These are phyloP conservation scores for Dynastes hyllus DNA, from an alignment of 2,888 invertebrate species.

Conservation along the genomic window DNA sequence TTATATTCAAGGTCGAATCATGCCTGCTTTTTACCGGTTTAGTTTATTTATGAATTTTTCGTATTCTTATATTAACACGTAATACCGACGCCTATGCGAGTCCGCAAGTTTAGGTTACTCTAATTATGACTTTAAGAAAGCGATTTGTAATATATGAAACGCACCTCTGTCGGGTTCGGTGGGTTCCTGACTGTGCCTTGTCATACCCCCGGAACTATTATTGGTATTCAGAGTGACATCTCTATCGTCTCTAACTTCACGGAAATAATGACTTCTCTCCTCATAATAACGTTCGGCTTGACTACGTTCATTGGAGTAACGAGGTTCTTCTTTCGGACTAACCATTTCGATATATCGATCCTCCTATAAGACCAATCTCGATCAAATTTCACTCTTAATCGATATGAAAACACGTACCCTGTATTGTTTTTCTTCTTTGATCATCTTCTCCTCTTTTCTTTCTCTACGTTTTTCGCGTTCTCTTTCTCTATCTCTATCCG, in stretches of 20 bases:
- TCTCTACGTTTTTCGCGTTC: conserved; percentile 77
- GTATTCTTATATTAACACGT: too few species aligned
- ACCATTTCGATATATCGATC: conserved; percentile 72
- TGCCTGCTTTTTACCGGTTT: too few species aligned
- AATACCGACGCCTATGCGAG: too few species aligned
- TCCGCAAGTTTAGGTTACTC: too few species aligned
- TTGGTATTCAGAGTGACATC: conserved; percentile 75
- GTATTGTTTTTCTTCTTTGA: conserved; percentile 67
- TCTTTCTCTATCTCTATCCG: conserved; percentile 76
- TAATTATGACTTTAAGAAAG: background rate
- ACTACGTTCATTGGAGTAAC: conserved; percentile 72
- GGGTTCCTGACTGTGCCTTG: conserved; percentile 74
- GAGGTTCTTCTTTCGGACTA: conserved; percentile 67
- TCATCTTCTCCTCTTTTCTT: conserved; percentile 71
- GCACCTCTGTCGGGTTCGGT: conserved; percentile 78
- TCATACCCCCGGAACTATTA: conserved; percentile 69
- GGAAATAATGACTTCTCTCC: conserved; percentile 67
- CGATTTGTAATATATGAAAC: conserved; percentile 40
- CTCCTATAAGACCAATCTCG: conserved; percentile 67
- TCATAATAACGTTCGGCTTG: conserved; percentile 70
- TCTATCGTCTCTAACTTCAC: conserved; percentile 70
- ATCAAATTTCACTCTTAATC: conserved; percentile 19
- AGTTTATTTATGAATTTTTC: too few species aligned
- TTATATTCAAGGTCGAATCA: too few species aligned
- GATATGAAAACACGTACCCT: conserved; percentile 61